Percentiles rank a stretch among this genome's conserved stretches.
phyloP scores from a whole-genome alignment of 1,140 invertebrate species.

The Drosophila murphyi region DNA sequence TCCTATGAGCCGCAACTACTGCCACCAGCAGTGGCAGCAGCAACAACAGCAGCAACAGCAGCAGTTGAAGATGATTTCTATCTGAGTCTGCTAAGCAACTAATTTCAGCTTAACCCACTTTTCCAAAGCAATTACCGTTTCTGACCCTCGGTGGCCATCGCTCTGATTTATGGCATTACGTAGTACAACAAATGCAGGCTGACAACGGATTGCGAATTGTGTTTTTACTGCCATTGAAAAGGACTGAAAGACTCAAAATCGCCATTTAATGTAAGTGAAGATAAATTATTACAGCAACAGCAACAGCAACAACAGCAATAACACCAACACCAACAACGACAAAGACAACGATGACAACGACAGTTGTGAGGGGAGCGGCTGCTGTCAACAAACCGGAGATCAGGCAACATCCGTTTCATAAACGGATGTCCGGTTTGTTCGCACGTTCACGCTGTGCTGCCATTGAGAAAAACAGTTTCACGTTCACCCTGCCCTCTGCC shows the following conservation, averaged over 20 bases:
- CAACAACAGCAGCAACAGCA: too few species aligned
- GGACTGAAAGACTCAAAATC: constrained; percentile 42
- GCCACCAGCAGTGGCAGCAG: too few species aligned
- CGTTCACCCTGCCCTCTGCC: not conserved
- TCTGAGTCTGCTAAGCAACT: constrained; percentile 62
- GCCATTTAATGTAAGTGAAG: constrained; percentile 73
- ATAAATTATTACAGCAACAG: constrained; percentile 70
- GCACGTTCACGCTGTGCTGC: constrained; percentile 71
- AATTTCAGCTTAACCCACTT: constrained; percentile 78
- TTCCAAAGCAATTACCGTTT: constrained; percentile 69
- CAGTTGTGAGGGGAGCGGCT: not conserved
- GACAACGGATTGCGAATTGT: constrained; percentile 41
- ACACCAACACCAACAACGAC: not conserved
- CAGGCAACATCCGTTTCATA: constrained; percentile 77
- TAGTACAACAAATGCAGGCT: constrained; percentile 16
- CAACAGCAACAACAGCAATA: constrained; percentile 20
- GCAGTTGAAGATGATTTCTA: constrained; percentile 36
- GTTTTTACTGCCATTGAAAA: constrained; percentile 51
- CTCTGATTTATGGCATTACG: constrained; percentile 67
- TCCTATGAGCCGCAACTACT: constrained; percentile 33
- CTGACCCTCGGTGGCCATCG: constrained; percentile 19
- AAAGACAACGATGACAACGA: not conserved
- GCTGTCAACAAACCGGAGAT: constrained; percentile 73
- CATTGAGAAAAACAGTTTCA: constrained; percentile 29
- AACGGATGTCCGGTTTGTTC: constrained; percentile 76